A percentile compares a stretch with the other conserved stretches of the same genome.
Conservation (phyloP, 2,797 vertebrate genomes). For the Schizopygopsis pylzovi region DNA sequence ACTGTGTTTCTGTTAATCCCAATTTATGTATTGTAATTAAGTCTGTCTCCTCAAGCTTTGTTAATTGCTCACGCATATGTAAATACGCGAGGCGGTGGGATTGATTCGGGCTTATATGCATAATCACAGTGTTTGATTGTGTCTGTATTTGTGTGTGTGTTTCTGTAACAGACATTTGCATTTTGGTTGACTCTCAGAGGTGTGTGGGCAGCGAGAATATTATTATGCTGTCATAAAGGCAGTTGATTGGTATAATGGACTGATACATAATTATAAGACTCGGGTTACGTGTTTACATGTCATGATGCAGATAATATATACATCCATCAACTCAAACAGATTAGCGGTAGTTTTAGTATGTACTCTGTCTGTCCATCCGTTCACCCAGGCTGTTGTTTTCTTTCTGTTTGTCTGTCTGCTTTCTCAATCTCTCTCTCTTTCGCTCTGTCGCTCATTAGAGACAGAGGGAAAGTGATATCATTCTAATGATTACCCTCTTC, state of each 20-base stretch:
- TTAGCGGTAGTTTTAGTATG: constrained; percentile 16
- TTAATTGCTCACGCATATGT: constrained; percentile 66
- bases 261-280: constrained; percentile 27
- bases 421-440: constrained; percentile 55
- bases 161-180: constrained; percentile 20
- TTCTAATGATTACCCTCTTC: constrained; percentile 80
- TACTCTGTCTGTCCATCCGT: constrained; percentile 25
- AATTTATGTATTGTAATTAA: constrained; percentile 74
- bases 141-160: neutral
- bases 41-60: constrained; percentile 63
- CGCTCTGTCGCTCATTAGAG: constrained; percentile 70
- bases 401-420: constrained; percentile 64
- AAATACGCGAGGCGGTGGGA: constrained; percentile 53
- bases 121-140: constrained; percentile 54
- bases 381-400: constrained; percentile 9
- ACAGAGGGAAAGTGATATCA: constrained; percentile 80
- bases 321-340: constrained; percentile 33
- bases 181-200: constrained; percentile 25
- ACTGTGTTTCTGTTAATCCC: constrained; percentile 71
- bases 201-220: constrained; percentile 36
- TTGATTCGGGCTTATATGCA: constrained; percentile 53
- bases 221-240: constrained; percentile 40
- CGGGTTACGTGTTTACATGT: constrained; percentile 31
- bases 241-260: constrained; percentile 37
- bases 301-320: constrained; percentile 26